Evolutionary conservation across 2,113 vertebrate genomes (phyloP).

Genomic region (Toxotes chatareus): DNA sequence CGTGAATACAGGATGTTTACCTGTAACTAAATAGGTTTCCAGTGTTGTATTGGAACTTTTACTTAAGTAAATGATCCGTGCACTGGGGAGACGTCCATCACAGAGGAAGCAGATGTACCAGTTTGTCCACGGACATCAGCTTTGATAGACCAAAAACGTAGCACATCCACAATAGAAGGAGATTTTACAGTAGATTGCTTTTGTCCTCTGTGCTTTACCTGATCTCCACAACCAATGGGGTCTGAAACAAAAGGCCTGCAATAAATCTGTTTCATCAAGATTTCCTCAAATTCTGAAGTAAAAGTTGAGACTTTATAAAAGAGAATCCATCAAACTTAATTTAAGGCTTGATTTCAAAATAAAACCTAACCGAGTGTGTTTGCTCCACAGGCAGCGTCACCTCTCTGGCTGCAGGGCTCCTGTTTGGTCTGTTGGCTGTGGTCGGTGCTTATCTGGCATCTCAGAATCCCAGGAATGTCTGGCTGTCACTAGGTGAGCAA

Average conservation of each 20-base stretch:
- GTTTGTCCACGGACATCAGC: not conserved
- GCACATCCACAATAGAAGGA: no score
- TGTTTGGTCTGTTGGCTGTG: slow-evolving; percentile 90
- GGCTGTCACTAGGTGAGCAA: slow-evolving; percentile 89
- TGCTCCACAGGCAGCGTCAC: slow-evolving; percentile 86
- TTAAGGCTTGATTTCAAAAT: not conserved
- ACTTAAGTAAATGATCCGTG: no score
- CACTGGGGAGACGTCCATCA: not conserved
- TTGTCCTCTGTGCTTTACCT: no score
- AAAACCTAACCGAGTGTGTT: not conserved
- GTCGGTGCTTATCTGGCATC: slow-evolving; percentile 89
- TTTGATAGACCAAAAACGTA: no score
- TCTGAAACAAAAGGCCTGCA: not conserved
- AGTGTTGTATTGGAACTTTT: no score
- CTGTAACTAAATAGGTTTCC: no score
- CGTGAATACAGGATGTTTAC: no score
- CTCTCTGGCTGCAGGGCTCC: slow-evolving; percentile 89
- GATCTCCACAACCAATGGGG: no score
- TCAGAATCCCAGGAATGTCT: slow-evolving; percentile 88
- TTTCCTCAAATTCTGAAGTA: not conserved
- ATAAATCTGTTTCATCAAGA: no score
- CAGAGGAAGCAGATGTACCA: not conserved
- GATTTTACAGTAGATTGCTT: no score
- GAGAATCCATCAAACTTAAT: not conserved
- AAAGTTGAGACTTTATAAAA: not conserved